A percentile compares a stretch with the other conserved stretches of the same genome.
Evolutionary conservation across 2,797 vertebrate genomes (phyloP).

Genomic region (Melanotaenia boesemani): DNA sequence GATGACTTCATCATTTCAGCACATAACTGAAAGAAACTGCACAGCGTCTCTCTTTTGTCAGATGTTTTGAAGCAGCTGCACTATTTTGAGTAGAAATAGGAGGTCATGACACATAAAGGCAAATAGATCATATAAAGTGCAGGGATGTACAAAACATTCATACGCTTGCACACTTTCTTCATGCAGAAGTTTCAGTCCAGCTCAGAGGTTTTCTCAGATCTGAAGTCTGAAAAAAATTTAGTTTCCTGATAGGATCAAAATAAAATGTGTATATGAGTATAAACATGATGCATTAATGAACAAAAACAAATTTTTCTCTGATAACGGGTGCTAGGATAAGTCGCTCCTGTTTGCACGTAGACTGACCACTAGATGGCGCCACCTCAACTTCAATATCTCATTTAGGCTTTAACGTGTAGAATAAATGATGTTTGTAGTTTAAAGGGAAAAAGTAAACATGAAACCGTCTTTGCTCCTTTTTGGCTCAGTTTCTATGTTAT

Average conservation of each 20-base stretch:
- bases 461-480: not conserved
- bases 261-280: no score
- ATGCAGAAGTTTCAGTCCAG: no score
- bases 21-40: conserved; percentile 89
- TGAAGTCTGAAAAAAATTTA: no score
- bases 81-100: not conserved
- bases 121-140: no score
- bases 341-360: not conserved
- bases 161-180: no score
- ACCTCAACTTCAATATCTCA: conserved; percentile 43
- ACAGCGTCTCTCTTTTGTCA: conserved; percentile 93
- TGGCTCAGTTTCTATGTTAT: not conserved
- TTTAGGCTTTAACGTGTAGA: not conserved
- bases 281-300: no score
- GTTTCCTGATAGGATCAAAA: no score
- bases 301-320: not conserved
- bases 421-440: no score
- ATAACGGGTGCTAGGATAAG: not conserved
- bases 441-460: not conserved
- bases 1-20: conserved; percentile 96
- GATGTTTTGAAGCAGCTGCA: conserved; percentile 78
- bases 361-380: conserved; percentile 70
- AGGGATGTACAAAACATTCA: no score
- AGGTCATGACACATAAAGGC: not conserved
- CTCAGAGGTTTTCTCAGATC: no score